Conservation (phyloP, 2,797 vertebrate genomes). For the Thunnus albacares region DNA sequence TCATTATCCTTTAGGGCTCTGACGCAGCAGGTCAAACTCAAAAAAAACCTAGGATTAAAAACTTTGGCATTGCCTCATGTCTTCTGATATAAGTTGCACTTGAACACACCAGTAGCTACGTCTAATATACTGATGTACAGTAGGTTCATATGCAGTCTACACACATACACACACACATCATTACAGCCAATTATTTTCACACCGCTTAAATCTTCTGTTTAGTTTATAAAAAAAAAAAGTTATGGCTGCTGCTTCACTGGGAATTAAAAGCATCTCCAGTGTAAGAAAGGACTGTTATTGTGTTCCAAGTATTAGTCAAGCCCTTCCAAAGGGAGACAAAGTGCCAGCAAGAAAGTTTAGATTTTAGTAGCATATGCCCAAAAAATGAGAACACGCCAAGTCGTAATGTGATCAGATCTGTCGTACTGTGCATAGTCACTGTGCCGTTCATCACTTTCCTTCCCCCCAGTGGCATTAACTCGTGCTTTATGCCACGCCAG, state of each 20-base stretch:
- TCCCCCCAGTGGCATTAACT: constrained; percentile 2
- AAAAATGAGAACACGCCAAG: background rate
- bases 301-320: constrained; percentile 4
- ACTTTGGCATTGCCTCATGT: background rate
- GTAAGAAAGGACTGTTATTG: background rate
- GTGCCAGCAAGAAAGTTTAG: background rate
- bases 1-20: background rate
- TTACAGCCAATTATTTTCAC: background rate
- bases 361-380: constrained; percentile 13
- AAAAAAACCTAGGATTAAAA: background rate
- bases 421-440: background rate
- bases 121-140: background rate
- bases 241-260: background rate
- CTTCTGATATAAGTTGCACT: background rate
- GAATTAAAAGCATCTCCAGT: background rate
- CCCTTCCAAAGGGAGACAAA: background rate
- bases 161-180: background rate
- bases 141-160: too few species aligned
- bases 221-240: background rate
- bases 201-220: background rate
- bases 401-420: background rate
- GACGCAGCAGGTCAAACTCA: background rate
- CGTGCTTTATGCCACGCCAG: constrained; percentile 15
- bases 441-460: background rate
- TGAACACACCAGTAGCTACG: background rate